A percentile compares a stretch with the other conserved stretches of the same genome.
Conservation (phyloP, 2,797 vertebrate species). For the Platyrinchus mystaceus region DNA sequence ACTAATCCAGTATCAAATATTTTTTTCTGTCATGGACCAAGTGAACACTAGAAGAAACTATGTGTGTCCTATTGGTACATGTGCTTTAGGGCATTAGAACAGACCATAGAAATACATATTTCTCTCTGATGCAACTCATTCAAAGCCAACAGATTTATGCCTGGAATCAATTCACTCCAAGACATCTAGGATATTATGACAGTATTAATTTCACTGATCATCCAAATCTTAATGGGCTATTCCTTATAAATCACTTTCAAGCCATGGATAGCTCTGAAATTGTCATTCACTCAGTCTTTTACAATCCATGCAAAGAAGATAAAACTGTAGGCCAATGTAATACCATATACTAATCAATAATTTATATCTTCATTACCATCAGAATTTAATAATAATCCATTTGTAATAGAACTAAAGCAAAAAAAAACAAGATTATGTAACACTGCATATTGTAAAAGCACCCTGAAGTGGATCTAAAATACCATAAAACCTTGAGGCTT, state of each 20-base stretch:
- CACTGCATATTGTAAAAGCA: background rate
- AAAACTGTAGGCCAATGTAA: background rate
- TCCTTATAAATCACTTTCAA: background rate
- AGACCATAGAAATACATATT: background rate
- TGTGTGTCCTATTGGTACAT: background rate
- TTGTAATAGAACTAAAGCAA: background rate
- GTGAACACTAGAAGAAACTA: background rate
- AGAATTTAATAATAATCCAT: background rate
- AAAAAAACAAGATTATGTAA: background rate
- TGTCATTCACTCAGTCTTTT: background rate
- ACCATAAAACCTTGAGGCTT: background rate
- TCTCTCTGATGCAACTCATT: background rate
- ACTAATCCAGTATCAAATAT: background rate
- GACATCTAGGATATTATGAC: background rate
- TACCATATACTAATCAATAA: background rate
- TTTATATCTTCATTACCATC: background rate
- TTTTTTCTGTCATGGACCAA: background rate
- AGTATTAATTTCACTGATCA: background rate
- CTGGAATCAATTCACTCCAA: background rate
- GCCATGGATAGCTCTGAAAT: background rate
- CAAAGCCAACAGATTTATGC: background rate
- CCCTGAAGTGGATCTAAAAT: background rate
- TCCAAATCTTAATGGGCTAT: background rate
- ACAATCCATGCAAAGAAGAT: background rate
- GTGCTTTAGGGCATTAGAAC: background rate